Conservation (phyloP, 2,797 vertebrate genomes). For the Spinibarbus caldwelli region DNA sequence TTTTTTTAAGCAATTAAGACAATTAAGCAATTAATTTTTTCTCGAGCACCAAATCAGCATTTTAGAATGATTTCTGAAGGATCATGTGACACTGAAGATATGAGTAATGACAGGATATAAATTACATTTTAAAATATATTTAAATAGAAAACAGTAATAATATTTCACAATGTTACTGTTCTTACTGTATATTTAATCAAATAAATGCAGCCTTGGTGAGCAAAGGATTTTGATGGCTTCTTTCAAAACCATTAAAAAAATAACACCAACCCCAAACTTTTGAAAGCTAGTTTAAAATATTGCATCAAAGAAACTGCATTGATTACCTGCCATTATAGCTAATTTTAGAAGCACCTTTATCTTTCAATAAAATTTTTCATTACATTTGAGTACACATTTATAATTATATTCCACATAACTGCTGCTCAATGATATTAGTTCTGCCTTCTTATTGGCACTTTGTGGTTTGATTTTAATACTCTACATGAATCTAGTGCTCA, state of each 20-base stretch:
- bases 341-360: conserved; percentile 1
- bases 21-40: no score
- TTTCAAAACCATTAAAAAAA: not conserved
- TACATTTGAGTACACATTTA: not conserved
- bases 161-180: not conserved
- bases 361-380: not conserved
- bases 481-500: not conserved
- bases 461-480: conserved; percentile 1
- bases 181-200: no score
- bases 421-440: not conserved
- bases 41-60: no score
- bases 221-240: no score
- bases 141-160: no score
- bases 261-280: not conserved
- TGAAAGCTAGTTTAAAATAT: not conserved
- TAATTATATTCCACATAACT: not conserved
- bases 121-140: no score
- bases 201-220: no score
- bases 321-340: not conserved
- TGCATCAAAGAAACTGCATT: not conserved
- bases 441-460: not conserved
- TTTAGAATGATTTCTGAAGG: no score
- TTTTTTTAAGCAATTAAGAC: not conserved
- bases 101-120: no score
- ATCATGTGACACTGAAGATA: not conserved